Base-by-base conservation (phyloP, 1,140 invertebrate genomes). In the Meloidogyne chitwoodi region DNA sequence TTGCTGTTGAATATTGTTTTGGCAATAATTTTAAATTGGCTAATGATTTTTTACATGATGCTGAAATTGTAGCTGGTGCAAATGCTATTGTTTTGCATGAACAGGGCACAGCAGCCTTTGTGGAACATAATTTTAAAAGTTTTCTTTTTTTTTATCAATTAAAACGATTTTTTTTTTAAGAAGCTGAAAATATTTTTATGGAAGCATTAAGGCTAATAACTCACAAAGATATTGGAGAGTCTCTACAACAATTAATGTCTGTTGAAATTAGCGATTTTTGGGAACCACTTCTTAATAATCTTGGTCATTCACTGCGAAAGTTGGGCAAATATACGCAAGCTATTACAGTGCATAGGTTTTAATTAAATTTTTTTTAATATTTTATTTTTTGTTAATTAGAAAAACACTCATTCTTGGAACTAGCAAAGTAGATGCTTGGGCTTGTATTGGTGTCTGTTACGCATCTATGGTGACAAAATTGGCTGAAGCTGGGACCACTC, bases 1-100 rank as follows among this genome's bases (percentile, higher is more conserved):
- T 83, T 22, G 82, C 81, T n/a, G 48, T 83, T 14, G 78, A 83
- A 64, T 76, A 85, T 62, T 78, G 83, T 24, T 83, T 76, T 26
- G 76, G 83, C 26, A 83, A 81, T 65, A 85, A 85, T 31, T 78
- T 81, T 34, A 80, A 83, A 44, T 70, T 83, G 41, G 83, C 82
- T 19, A 62, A 31, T 14, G 68, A 81, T 27, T 84, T 85, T 77
- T 31, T 83, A 16, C 34, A 64, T 11, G 82, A 83, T 68, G 82
- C 83, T 0, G 69, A 69, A 31, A 31, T 19, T 14, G 68, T 83
- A 62, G 73, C 74, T 14, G 83, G 77, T 22, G 12, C 64, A 12
- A 83, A 85, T 78, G 75, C 82, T 14, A 75, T 84, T 62, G 74
- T 83, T 44, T 62, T 77, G 14, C 82, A 83, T 24, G 82, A 83